These are phyloP conservation scores for Rhynchophorus ferrugineus DNA, from an alignment of 1,140 invertebrate genomes.

Conservation along the genomic window DNA sequence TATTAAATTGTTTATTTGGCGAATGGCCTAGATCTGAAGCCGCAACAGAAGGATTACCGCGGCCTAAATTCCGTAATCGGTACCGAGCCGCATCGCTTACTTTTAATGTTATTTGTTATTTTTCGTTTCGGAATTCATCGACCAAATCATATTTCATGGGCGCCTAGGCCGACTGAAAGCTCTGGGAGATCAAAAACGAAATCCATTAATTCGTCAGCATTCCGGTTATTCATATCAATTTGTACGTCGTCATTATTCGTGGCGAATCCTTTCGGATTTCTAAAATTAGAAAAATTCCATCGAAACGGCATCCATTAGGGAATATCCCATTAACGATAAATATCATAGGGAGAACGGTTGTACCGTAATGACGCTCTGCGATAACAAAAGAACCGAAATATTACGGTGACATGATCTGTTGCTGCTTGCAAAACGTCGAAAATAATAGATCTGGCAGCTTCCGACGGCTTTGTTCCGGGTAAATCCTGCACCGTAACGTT, in stretches of 20 bases:
- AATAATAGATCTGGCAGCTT: constrained; percentile 8
- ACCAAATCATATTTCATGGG: background rate
- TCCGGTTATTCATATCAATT: background rate
- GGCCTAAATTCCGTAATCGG: no score
- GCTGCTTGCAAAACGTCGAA: constrained; percentile 3
- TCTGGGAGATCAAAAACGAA: background rate
- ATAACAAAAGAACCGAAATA: constrained; percentile 13
- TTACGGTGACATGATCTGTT: constrained; percentile 7
- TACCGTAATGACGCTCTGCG: constrained; percentile 1
- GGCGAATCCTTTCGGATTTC: background rate
- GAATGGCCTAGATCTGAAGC: no score
- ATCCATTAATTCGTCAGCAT: background rate
- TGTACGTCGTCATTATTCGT: background rate
- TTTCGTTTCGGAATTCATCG: background rate
- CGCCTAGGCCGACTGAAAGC: no score
- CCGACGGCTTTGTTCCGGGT: constrained; percentile 3
- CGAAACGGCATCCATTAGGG: background rate
- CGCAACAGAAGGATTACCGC: no score
- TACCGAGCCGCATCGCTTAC: no score
- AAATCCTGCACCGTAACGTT: constrained; percentile 2
- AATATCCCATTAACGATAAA: constrained; percentile 3
- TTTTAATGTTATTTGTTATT: background rate
- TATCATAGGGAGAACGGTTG: background rate
- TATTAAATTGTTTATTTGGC: no score
- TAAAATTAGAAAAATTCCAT: background rate